Evolutionary conservation across 2,888 invertebrate species (phyloP), one percentile per base, ranked within the genome.

Genomic region (Drosophila fungiperda): DNA sequence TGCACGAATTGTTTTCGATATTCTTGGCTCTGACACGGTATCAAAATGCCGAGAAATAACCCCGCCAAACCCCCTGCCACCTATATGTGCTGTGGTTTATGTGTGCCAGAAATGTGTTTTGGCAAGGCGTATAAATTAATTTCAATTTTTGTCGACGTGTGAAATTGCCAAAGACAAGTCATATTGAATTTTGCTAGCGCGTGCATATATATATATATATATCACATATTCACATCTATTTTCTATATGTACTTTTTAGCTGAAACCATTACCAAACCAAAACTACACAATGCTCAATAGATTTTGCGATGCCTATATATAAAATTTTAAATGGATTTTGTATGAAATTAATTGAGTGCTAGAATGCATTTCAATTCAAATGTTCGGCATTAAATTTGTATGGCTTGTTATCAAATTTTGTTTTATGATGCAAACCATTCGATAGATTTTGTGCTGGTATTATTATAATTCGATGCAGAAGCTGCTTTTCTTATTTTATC

Each of bases 131-230:
- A 82, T 82, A 82, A 82, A 82, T 82, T 82, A 85, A 82, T 82
- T 82, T 84, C 80, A 80, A 85, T 85, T 82, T 84, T 82, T 79
- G 82, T 68, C 69, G 85, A 82, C 85, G 82, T 82, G 82, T 77
- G 80, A 85, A 79, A 82, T 85, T 84, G 82, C 62, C 48, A 84
- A 82, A 74, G 80, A 79, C 71, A 77, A 49, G 48, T 45, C 17
- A 55, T 42, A 35, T 52, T 36, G 35, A 53, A 45, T 55, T 35
- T 50, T 36, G 1, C 29, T 32, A 23, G 33, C 42, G 60, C 55
- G 59, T 65, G 36, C n/a, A 17, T 36, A 20, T 23, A 2, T 29
- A 3, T 26, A 26, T 17, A 38, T 15, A 36, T 8, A 23, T 7
- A 59, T n/a, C 35, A 35, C 20, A 29, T 38, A 38, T 26, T 33